phyloP scores from a whole-genome alignment of 1,140 invertebrate genomes.

The Brachionus angularis region DNA sequence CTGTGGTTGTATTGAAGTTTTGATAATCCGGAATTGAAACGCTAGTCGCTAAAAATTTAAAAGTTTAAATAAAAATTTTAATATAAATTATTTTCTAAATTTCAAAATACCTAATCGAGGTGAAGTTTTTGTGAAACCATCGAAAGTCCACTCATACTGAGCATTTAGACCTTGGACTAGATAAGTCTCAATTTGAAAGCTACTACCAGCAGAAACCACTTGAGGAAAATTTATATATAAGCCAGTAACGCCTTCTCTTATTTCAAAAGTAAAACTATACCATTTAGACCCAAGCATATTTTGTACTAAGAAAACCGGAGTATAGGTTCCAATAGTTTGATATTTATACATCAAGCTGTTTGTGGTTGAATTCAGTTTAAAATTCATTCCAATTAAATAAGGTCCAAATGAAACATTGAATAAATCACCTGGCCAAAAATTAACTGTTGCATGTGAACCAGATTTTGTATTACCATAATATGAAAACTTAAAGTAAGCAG shows the following conservation, averaged over 20 bases:
- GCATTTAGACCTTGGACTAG: constrained; percentile 10
- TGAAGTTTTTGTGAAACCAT: neutral
- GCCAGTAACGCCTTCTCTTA: constrained; percentile 30
- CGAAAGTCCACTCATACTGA: constrained; percentile 28
- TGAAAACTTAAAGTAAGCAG: constrained; percentile 17
- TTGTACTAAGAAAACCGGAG: constrained; percentile 3
- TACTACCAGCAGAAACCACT: neutral
- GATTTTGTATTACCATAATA: constrained; percentile 13
- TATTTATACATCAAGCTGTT: constrained; percentile 17
- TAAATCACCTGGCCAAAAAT: constrained; percentile 34
- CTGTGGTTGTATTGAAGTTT: neutral
- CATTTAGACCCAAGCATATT: constrained; percentile 32
- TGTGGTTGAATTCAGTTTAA: neutral
- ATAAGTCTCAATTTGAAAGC: constrained; percentile 17
- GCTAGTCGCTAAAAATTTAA: neutral
- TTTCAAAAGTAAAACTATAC: neutral
- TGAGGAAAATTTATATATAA: constrained; percentile 19
- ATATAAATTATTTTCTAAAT: neutral
- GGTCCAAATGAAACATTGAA: constrained; percentile 34
- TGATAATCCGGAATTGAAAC: constrained; percentile 9
- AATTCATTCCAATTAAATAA: constrained; percentile 24
- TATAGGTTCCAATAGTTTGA: constrained; percentile 16
- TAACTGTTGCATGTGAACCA: constrained; percentile 31
- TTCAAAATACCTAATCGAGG: neutral
- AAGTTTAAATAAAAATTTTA: neutral